Evolutionary conservation across 2,888 invertebrate genomes (phyloP).

Genomic region (Pyrochroa serraticornis): DNA sequence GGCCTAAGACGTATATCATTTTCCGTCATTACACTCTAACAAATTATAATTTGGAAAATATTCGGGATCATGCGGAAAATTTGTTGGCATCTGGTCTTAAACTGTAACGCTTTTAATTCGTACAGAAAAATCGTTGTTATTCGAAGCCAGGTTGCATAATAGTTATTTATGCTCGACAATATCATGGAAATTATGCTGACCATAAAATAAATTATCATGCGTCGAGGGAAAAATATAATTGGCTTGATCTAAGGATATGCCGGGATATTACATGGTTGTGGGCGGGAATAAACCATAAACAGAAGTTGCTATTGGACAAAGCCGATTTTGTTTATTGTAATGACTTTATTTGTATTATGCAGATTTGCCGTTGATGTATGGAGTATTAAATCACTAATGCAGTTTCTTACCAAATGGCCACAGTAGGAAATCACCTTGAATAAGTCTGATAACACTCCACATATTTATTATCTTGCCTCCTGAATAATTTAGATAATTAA

Average conservation of each 20-base stretch:
- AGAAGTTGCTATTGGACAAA: constrained; percentile 31
- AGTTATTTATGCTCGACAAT: neutral
- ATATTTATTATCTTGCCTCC: neutral
- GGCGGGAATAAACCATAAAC: constrained; percentile 28
- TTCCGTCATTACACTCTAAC: constrained; percentile 13
- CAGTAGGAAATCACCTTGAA: constrained; percentile 9
- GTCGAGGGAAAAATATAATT: constrained; percentile 20
- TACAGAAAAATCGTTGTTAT: neutral
- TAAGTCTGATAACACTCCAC: constrained; percentile 17
- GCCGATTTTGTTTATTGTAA: constrained; percentile 21
- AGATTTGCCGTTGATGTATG: constrained; percentile 9
- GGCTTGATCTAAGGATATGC: constrained; percentile 27
- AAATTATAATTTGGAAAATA: constrained; percentile 9
- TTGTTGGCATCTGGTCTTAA: too few species aligned
- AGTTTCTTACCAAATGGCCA: too few species aligned
- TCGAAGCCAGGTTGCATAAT: too few species aligned
- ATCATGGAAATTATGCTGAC: constrained; percentile 2
- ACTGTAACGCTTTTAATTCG: neutral
- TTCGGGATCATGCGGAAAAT: neutral
- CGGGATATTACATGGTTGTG: constrained; percentile 18
- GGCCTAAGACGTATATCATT: constrained; percentile 11
- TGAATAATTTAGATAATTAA: too few species aligned
- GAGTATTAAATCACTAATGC: neutral
- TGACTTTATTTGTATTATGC: constrained; percentile 24
- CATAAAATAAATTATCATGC: constrained; percentile 23